Evolutionary conservation across 2,797 vertebrate species (phyloP), one percentile per base, ranked within the genome.

Genomic region (Hephaestus fuliginosus): DNA sequence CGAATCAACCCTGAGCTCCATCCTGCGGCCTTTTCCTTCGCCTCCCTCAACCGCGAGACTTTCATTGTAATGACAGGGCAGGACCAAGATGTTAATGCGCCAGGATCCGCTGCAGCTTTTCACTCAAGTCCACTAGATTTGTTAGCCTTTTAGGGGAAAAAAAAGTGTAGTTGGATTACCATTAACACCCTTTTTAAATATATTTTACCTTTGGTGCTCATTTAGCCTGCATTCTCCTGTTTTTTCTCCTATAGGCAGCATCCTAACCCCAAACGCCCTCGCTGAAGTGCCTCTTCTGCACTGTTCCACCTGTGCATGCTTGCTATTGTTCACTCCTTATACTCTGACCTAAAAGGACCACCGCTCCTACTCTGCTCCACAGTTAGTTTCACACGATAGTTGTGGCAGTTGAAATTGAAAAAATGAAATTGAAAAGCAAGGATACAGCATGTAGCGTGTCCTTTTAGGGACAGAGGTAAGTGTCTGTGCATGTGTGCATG

Each of bases 401-500:
- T 15, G 5, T 61, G 63, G 17, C 15, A 33, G 13, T 22, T 65
- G 1, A 46, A 64, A 33, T 33, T 33, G 30, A 44, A 67, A 11
- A n/a, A 30, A 10, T 60, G 1, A 78, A n/a, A 30, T 15, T 60
- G 1, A 78, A 74, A 76, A 17, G 15, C 15, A 30, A 36, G 12
- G 22, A 6, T 22, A 15, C 49, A 25, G 17, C 20, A 7, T 22
- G 58, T 4, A 48, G 48, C 64, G 73, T 58, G 74, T 93, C 90
- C 89, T 93, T 94, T 91, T 76, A 76, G 84, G 85, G 61, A 28
- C 89, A 79, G 84, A 66, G 68, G 75, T 86, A 70, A 71, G 70
- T 85, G 82, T 83, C 64, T 77, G 78, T 90, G 90, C 89, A 93
- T 87, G 93, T 86, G 70, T 89, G 93, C 92, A 93, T 93, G 92